A percentile compares a stretch with the other conserved stretches of the same genome.
phyloP scores from a whole-genome alignment of 1,140 invertebrate genomes.

The Vollenhovia emeryi region DNA sequence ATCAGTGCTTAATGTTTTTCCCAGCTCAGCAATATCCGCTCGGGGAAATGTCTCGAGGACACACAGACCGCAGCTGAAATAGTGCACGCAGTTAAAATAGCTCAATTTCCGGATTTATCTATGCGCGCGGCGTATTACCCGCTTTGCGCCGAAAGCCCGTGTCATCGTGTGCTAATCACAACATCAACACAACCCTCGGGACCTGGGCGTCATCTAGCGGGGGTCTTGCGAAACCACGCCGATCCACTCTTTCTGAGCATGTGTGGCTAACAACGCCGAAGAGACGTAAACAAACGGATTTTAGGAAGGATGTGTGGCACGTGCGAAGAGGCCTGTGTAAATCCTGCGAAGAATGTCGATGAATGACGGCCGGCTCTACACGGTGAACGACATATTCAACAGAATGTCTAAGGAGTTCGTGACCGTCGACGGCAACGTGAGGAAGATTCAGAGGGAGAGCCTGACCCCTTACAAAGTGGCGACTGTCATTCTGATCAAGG shows the following conservation, averaged over 20 bases:
- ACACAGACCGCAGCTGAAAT: no score
- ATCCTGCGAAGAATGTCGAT: constrained; percentile 12
- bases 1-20: no score
- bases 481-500: constrained; percentile 85
- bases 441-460: constrained; percentile 82
- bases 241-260: no score
- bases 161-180: background rate
- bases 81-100: no score
- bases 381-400: constrained; percentile 38
- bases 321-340: background rate
- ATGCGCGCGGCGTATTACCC: background rate
- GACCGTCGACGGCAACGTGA: constrained; percentile 79
- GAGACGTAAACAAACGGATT: background rate
- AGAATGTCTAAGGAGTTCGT: constrained; percentile 82
- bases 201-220: background rate
- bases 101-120: background rate
- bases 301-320: background rate
- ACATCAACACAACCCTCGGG: background rate
- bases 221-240: background rate
- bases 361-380: constrained; percentile 5
- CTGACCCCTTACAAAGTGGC: constrained; percentile 87
- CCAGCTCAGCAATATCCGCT: no score
- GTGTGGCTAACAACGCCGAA: no score
- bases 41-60: no score
- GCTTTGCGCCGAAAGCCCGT: background rate